A percentile compares a stretch with the other conserved stretches of the same genome.
Evolutionary conservation across 2,113 vertebrate genomes (phyloP).

Genomic region (Glaucidium brasilianum): DNA sequence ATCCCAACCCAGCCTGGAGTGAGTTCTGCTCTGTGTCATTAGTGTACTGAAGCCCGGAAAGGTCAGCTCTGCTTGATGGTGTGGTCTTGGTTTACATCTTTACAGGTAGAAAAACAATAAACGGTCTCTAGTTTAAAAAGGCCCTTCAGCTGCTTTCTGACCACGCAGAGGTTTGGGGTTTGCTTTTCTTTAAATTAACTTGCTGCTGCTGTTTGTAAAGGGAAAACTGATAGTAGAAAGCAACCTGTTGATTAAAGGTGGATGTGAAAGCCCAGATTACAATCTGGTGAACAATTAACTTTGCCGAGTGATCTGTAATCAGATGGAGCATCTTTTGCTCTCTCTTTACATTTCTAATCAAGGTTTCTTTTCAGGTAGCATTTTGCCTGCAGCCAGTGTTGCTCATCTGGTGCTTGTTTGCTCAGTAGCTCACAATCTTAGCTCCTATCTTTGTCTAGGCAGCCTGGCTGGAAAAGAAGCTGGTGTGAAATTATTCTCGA

Average conservation of each 20-base stretch:
- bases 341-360: background rate
- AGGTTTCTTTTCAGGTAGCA: background rate
- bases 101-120: background rate
- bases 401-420: slow-evolving; percentile 23
- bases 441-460: background rate
- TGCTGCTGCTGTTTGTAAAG: background rate
- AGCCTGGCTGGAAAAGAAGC: background rate
- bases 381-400: background rate
- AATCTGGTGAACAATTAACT: slow-evolving; percentile 49
- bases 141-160: background rate
- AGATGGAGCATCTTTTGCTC: background rate
- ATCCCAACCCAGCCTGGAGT: background rate
- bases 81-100: background rate
- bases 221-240: background rate
- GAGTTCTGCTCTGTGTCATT: background rate
- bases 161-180: background rate
- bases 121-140: background rate
- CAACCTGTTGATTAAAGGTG: background rate
- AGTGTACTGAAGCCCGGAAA: background rate
- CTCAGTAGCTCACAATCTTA: background rate
- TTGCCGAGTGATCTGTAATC: background rate
- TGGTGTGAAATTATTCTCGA: background rate
- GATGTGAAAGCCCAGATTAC: background rate
- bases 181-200: background rate
- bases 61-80: background rate